A percentile compares a stretch with the other conserved stretches of the same genome.
phyloP scores from a whole-genome alignment of 2,797 vertebrate genomes.

The Takifugu rubripes region DNA sequence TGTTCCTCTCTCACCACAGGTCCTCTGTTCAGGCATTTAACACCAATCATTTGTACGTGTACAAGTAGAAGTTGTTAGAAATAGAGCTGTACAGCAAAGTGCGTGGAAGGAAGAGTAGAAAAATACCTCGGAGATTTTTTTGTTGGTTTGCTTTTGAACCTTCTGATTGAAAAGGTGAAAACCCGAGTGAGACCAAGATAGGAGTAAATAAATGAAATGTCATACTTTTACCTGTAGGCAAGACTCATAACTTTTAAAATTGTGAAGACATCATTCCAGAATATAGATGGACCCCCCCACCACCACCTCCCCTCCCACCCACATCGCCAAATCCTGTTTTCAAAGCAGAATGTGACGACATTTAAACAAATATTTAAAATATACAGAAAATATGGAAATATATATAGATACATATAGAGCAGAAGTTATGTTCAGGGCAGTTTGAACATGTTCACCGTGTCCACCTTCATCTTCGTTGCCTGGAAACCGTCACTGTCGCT shows the following conservation, averaged over 20 bases:
- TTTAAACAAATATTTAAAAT: conserved; percentile 85
- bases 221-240: conserved; percentile 60
- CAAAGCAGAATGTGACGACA: conserved; percentile 74
- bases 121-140: conserved; percentile 67
- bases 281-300: conserved; percentile 50
- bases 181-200: conserved; percentile 62
- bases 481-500: conserved; percentile 36
- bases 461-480: conserved; percentile 31
- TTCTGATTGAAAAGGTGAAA: conserved; percentile 66
- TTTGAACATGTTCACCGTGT: conserved; percentile 63
- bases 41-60: conserved; percentile 55
- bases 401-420: conserved; percentile 78
- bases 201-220: conserved; percentile 69
- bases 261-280: conserved; percentile 69
- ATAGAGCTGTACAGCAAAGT: conserved; percentile 71
- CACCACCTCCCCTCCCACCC: conserved; percentile 10
- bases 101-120: conserved; percentile 70
- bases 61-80: conserved; percentile 66
- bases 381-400: conserved; percentile 83
- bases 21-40: conserved; percentile 50
- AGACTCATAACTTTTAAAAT: conserved; percentile 70
- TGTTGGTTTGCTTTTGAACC: conserved; percentile 10
- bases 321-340: conserved; percentile 46
- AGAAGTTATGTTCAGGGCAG: conserved; percentile 76
- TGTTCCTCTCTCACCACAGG: conserved; percentile 43